Evolutionary conservation across 2,888 invertebrate genomes (phyloP), one percentile per base, ranked within the genome.

Genomic region (Drosophila kuntzei): DNA sequence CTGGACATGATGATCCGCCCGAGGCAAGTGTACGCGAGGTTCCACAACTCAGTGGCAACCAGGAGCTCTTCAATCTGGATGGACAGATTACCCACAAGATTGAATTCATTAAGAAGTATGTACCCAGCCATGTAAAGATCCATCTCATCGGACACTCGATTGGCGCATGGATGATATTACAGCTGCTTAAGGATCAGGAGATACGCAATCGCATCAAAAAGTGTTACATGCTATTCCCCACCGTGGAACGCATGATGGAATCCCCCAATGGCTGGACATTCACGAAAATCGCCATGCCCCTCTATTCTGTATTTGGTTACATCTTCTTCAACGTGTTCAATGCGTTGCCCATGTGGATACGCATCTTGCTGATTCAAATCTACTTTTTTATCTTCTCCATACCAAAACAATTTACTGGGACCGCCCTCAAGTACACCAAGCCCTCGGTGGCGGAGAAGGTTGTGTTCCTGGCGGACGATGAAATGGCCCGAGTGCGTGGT

Each of bases 141-240:
- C 95, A 97, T 91, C 92, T 98, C 37, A 94, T 98, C 79, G 98
- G 97, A 2, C 98, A 98, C 93, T 98, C 98, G 0, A 97, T 98
- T 87, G 98, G 98, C 3, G 94, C 96, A 55, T 97, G 97, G 94
- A 95, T 98, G 87, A 94, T 95, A 70, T 90, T 97, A 61, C 95
- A 97, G 89, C 90, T 97, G 50, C 89, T 97, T 27, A 94, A 95
- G 76, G 92, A 95, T 71, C 92, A 83, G 5, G 90, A 92, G 29
- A 91, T 96, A 83, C 91, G 93, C 81, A 84, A 92, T 27, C 93
- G 93, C 80, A 90, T 96, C 34, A 91, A 93, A n/a, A 94, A 95
- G 76, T 93, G 94, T 67, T 96, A 96, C 91, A 92, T 98, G 72
- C 92, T 98, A 2, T 98, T 98, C 92, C 98, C 98, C 1, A 97